Percentiles rank a stretch among this genome's conserved stretches.
These are phyloP conservation scores for Arctocebus calabarensis DNA, from an alignment of 2,797 vertebrate genomes.

Conservation along the genomic window DNA sequence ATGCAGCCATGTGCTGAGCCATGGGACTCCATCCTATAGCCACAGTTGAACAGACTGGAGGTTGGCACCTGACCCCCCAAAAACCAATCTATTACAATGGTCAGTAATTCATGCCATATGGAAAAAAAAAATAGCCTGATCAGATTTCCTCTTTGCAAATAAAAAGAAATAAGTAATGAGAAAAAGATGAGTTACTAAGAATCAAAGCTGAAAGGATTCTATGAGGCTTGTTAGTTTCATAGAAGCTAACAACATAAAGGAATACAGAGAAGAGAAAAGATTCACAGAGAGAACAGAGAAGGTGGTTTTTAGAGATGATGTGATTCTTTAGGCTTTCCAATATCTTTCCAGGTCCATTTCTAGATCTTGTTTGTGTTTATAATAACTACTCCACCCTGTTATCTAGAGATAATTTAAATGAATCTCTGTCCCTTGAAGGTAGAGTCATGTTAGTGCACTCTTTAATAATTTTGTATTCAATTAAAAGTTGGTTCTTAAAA, in stretches of 20 bases:
- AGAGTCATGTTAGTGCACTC: background rate
- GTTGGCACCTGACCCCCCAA: background rate
- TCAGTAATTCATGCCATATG: background rate
- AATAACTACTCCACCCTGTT: background rate
- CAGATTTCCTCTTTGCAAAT: background rate
- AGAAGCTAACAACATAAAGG: background rate
- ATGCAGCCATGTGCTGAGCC: background rate
- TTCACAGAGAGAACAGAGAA: background rate
- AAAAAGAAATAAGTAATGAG: background rate
- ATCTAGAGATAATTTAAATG: background rate
- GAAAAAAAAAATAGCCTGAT: background rate
- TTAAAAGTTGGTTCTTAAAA: slow-evolving; percentile 30
- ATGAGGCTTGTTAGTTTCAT: background rate
- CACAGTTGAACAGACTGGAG: background rate
- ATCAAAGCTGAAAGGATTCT: background rate
- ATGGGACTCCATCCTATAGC: background rate
- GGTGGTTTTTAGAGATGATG: background rate
- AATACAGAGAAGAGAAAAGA: background rate
- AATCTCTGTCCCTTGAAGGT: background rate
- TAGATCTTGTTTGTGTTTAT: background rate
- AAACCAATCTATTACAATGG: background rate
- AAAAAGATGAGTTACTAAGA: background rate
- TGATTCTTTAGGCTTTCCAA: background rate
- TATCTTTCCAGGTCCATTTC: background rate
- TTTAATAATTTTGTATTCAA: background rate